Percentiles rank a stretch among this genome's conserved stretches.
Evolutionary conservation across 2,797 vertebrate genomes (phyloP).

Genomic region (Falco cherrug): DNA sequence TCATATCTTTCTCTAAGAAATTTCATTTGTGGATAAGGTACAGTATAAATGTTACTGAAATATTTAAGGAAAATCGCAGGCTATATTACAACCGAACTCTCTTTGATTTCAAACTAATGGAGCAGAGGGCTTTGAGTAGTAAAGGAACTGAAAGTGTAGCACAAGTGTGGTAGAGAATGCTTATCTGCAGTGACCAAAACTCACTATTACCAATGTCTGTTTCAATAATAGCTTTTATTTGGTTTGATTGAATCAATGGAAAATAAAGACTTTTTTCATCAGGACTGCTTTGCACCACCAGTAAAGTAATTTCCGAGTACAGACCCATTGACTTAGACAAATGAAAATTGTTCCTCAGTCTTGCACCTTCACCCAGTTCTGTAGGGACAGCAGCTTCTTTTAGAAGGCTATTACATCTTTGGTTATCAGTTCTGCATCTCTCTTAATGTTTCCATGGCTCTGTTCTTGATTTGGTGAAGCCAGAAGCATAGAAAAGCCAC

Average conservation of each 20-base stretch:
- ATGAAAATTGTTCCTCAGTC: neutral
- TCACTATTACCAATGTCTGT: neutral
- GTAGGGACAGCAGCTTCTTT: neutral
- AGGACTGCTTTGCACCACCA: neutral
- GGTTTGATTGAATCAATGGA: neutral
- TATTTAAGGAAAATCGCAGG: neutral
- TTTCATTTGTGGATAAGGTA: neutral
- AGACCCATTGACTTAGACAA: neutral
- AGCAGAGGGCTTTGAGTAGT: neutral
- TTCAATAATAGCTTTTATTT: neutral
- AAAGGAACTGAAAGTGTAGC: neutral
- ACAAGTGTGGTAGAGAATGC: neutral
- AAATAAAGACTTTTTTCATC: neutral
- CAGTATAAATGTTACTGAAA: neutral
- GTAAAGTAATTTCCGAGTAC: neutral
- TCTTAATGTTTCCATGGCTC: neutral
- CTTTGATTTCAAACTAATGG: neutral
- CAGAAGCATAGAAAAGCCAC: neutral
- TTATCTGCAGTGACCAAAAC: neutral
- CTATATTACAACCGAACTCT: neutral
- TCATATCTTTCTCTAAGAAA: neutral
- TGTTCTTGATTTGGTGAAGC: neutral
- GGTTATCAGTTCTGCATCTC: neutral
- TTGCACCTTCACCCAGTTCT: neutral
- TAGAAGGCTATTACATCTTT: neutral